A percentile compares a stretch with the other conserved stretches of the same genome.
Conservation (phyloP, 64 coral and sea anemone species). For the Pachyseris speciosa region DNA sequence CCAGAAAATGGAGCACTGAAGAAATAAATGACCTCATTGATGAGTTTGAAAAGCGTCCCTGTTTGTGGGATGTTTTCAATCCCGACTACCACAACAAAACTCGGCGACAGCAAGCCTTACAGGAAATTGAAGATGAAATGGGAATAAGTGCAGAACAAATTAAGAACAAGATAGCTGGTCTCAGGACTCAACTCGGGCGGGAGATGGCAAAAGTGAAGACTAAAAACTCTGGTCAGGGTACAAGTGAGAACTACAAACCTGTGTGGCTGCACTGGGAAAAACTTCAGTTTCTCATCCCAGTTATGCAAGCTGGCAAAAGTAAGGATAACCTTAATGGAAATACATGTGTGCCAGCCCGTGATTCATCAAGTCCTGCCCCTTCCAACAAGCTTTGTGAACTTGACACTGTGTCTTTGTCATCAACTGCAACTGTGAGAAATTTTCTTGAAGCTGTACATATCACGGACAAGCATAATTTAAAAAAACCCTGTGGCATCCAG, state of each 20-base stretch:
- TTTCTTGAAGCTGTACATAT: too few relatives aligned
- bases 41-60: not conserved
- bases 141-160: constrained; percentile 2
- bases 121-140: not conserved
- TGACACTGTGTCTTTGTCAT: not conserved
- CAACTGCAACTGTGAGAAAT: too few relatives aligned
- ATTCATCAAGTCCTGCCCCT: too few relatives aligned
- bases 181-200: not conserved
- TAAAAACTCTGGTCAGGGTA: not conserved
- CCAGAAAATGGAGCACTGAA: not conserved
- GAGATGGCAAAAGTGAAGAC: not conserved
- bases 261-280: not conserved
- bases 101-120: not conserved
- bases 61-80: not conserved
- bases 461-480: too few relatives aligned
- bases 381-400: too few relatives aligned
- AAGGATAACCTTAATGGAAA: not conserved
- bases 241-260: not conserved
- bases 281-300: constrained; percentile 1
- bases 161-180: not conserved
- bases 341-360: too few relatives aligned
- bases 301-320: constrained; percentile 6
- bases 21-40: not conserved
- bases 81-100: not conserved
- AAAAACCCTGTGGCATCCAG: too few relatives aligned